Base-by-base conservation (phyloP, 2,797 vertebrate genomes). In the Urosaurus nigricauda region DNA sequence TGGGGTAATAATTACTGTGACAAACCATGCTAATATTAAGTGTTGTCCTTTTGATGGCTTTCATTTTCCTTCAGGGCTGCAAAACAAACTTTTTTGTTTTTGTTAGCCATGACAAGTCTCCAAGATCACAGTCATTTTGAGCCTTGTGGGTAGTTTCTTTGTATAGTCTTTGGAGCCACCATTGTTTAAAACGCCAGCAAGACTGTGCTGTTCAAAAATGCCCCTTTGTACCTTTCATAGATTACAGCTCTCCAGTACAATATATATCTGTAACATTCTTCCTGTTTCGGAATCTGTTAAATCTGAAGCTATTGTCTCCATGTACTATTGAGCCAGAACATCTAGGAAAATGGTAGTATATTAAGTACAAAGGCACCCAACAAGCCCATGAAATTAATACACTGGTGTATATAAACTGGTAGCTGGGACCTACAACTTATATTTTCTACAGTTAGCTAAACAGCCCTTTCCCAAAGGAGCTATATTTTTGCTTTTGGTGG, bases 221-320 rank as follows among this genome's bases (percentile, higher is more conserved):
- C 91, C 90, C 95, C 93, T 97, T 96, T 97, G 96, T 97, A 95
- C 89, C 71, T 92, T 94, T 96, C 91, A 74, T 88, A 96, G 95
- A 95, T 96, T 96, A 94, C 94, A 88, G 90, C 71, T 90, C 88
- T 95, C 94, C 85, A 83, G 92, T 90, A 97, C 95, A 97, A 96
- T 97, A 94, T 87, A 87, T 92, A 94, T 93, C 91, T 92, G 89
- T 75, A 93, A 89, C 87, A 94, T 94, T 96, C 96, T 97, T 97
- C 97, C 97, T 97, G 96, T 97, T 97, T 96, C 94, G 86, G 91
- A 95, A 85, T 93, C 75, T 65, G 93, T 95, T 97, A 97, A 96
- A 96, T 96, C 95, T 97, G 96, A 96, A 95, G 88, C 92, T 81
- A 96, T 97, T 97, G 96, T 97, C 93, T 95, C 75, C 73, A 92